These are phyloP conservation scores for Conchocele bisecta DNA, from an alignment of 2,888 invertebrate genomes.

Conservation along the genomic window DNA sequence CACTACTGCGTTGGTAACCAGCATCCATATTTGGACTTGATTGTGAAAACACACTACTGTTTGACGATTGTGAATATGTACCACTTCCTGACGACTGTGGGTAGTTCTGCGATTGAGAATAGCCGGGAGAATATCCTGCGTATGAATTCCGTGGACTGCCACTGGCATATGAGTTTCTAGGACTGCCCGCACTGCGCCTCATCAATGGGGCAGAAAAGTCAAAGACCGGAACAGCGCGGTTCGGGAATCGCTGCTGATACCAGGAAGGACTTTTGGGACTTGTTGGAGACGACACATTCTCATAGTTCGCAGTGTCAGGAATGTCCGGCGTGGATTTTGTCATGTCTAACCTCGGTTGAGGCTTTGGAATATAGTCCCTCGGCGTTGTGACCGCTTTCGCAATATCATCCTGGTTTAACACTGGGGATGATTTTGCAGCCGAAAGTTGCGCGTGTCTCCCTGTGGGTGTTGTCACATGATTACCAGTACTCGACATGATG, in stretches of 20 bases:
- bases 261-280: slow-evolving; percentile 58
- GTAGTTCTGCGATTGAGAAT: slow-evolving; percentile 31
- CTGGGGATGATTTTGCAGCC: slow-evolving; percentile 71
- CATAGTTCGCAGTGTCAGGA: slow-evolving; percentile 50
- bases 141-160: slow-evolving; percentile 53
- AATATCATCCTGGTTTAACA: slow-evolving; percentile 58
- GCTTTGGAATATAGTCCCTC: slow-evolving; percentile 43
- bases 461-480: slow-evolving; percentile 35
- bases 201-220: slow-evolving; percentile 37
- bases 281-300: slow-evolving; percentile 52
- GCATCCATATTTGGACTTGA: slow-evolving; percentile 10
- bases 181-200: slow-evolving; percentile 36
- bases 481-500: slow-evolving; percentile 49
- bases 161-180: slow-evolving; percentile 44
- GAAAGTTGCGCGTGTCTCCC: slow-evolving; percentile 56
- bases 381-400: slow-evolving; percentile 19
- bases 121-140: slow-evolving; percentile 36
- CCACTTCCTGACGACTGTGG: slow-evolving; percentile 34
- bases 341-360: slow-evolving; percentile 32
- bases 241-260: slow-evolving; percentile 56
- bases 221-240: slow-evolving; percentile 44
- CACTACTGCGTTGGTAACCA: slow-evolving; percentile 23
- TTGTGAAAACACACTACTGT: slow-evolving; percentile 12
- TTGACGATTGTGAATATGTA: slow-evolving; percentile 40
- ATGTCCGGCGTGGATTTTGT: slow-evolving; percentile 60